Evolutionary conservation across 2,888 invertebrate genomes (phyloP).

Genomic region (Agrilus mali): DNA sequence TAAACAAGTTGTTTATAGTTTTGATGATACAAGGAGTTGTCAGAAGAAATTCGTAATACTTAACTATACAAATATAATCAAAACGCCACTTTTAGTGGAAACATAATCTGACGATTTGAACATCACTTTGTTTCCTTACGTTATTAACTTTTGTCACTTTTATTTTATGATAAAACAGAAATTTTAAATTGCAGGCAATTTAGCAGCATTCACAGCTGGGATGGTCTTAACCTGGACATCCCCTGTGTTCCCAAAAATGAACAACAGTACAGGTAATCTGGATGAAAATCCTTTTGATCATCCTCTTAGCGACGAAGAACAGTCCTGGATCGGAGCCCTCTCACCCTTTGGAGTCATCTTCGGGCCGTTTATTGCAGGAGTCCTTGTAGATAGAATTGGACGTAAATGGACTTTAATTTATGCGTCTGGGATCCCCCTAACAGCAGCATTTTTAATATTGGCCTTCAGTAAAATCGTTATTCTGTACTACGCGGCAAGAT

Average conservation of each 20-base stretch:
- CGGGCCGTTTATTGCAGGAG: conserved; percentile 55
- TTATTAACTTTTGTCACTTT: no score
- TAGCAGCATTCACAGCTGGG: conserved; percentile 32
- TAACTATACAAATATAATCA: no score
- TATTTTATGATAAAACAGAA: neutral
- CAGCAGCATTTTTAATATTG: conserved; percentile 32
- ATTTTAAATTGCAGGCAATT: conserved; percentile 26
- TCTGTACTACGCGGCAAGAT: conserved; percentile 11
- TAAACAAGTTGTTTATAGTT: no score
- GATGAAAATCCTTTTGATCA: conserved; percentile 34
- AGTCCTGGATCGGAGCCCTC: conserved; percentile 61
- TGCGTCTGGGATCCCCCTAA: conserved; percentile 47
- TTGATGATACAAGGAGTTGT: no score
- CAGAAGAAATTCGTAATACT: no score
- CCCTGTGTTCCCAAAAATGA: conserved; percentile 17
- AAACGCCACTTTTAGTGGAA: no score
- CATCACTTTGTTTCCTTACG: no score
- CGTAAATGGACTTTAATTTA: conserved; percentile 49
- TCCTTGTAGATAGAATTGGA: conserved; percentile 48
- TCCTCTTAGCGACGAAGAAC: conserved; percentile 40
- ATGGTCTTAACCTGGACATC: conserved; percentile 33
- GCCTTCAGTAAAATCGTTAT: conserved; percentile 8
- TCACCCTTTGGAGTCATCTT: conserved; percentile 49
- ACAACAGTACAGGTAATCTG: conserved; percentile 18
- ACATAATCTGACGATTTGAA: no score